phyloP scores from a whole-genome alignment of 2,113 vertebrate genomes.

The Rhinoderma darwinii region DNA sequence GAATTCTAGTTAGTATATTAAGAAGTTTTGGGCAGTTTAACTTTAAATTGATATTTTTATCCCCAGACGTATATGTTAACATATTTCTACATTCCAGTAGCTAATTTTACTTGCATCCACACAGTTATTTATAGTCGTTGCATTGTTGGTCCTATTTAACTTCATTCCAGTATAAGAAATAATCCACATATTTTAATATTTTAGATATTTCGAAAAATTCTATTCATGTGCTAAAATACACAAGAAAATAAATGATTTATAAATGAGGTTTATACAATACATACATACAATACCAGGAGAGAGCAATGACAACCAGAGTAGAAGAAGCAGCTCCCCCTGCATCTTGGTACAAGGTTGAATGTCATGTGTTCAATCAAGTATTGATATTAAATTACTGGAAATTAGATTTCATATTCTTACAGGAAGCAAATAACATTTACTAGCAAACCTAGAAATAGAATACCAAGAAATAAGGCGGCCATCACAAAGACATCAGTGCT shows the following conservation, averaged over 20 bases:
- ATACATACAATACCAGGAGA: neutral
- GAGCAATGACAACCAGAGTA: neutral
- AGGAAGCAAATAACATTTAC: conserved; percentile 58
- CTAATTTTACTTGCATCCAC: neutral
- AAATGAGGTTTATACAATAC: neutral
- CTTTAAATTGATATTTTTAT: too few species aligned
- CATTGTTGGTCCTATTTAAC: neutral
- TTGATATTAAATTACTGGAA: conserved; percentile 60
- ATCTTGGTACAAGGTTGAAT: conserved; percentile 24
- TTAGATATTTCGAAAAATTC: neutral
- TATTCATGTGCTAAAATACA: neutral
- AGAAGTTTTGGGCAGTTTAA: too few species aligned
- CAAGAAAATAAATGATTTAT: neutral
- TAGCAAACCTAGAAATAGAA: conserved; percentile 56
- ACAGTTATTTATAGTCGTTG: neutral
- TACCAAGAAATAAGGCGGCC: conserved; percentile 39
- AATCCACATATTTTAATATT: neutral
- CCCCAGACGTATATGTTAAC: too few species aligned
- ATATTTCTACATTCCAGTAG: neutral
- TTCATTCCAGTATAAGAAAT: neutral
- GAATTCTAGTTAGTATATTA: too few species aligned
- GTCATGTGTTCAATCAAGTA: conserved; percentile 56
- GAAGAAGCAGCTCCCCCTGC: neutral
- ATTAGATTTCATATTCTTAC: conserved; percentile 58
- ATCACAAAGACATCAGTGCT: conserved; percentile 13